phyloP scores from a whole-genome alignment of 2,797 vertebrate genomes.

The Pseudopleuronectes americanus region DNA sequence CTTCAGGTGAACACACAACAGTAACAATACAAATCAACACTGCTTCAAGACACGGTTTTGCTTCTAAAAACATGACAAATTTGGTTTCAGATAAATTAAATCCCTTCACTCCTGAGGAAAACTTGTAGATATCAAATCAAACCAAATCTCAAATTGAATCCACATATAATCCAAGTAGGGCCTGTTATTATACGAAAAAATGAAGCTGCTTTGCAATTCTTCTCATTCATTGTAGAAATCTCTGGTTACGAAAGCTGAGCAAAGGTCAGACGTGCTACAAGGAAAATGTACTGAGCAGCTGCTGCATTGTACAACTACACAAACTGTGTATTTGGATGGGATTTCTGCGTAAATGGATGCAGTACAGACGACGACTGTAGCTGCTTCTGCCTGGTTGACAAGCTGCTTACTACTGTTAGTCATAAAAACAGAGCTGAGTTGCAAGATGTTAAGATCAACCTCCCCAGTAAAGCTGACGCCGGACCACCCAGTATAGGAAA shows the following conservation, averaged over 20 bases:
- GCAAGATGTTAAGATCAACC: conserved; percentile 55
- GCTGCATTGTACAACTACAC: not conserved
- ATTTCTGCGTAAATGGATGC: not conserved
- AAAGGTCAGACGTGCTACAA: too few relatives aligned
- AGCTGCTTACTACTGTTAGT: conserved; percentile 15
- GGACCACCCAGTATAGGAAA: conserved; percentile 53
- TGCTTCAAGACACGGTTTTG: conserved; percentile 3
- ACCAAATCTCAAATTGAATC: not conserved
- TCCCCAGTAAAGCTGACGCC: conserved; percentile 17
- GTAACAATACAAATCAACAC: conserved; percentile 13
- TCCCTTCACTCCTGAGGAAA: too few relatives aligned
- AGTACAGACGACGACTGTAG: not conserved
- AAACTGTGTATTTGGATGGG: not conserved
- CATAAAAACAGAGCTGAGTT: conserved; percentile 34
- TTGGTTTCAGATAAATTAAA: too few relatives aligned
- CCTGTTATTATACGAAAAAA: not conserved
- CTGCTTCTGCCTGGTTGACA: conserved; percentile 1
- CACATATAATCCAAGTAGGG: too few relatives aligned
- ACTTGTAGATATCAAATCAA: not conserved
- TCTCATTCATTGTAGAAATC: too few relatives aligned
- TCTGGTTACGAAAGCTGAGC: not conserved
- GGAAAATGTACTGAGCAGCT: not conserved
- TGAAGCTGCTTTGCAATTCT: not conserved
- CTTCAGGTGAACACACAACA: conserved; percentile 23
- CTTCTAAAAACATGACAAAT: too few relatives aligned